phyloP scores from a whole-genome alignment of 53 echinoderm and acorn worm species.

The Paracentrotus lividus region DNA sequence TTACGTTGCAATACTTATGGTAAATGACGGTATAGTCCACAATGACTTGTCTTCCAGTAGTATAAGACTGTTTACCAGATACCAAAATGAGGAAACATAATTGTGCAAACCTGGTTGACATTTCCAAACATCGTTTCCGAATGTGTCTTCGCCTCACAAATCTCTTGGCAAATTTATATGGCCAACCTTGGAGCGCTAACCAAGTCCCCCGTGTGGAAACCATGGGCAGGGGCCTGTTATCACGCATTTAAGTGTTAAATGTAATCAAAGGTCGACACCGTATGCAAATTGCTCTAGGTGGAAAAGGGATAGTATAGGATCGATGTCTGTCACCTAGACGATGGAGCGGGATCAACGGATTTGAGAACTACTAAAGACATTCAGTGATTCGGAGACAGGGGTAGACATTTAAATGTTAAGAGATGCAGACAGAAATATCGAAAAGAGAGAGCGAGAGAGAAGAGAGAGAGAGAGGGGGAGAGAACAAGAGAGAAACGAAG shows the following conservation, averaged over 20 bases:
- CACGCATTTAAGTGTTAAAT: constrained; percentile 33
- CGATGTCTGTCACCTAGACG: not conserved
- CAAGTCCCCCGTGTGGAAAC: not conserved
- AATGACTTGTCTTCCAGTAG: too few relatives aligned
- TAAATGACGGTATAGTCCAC: too few relatives aligned
- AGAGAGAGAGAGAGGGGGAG: not conserved
- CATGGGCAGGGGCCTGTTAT: not conserved
- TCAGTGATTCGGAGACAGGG: too few relatives aligned
- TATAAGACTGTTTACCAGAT: too few relatives aligned
- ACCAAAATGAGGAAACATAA: not conserved
- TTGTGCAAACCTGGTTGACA: not conserved
- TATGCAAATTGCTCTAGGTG: constrained; percentile 23
- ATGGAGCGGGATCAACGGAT: not conserved
- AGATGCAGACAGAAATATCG: too few relatives aligned
- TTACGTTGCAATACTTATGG: too few relatives aligned
- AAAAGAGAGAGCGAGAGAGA: not conserved
- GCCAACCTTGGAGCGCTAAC: not conserved
- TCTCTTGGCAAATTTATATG: not conserved
- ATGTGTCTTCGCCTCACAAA: not conserved
- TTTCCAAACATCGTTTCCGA: not conserved
- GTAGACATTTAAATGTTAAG: too few relatives aligned
- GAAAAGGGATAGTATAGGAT: constrained; percentile 43
- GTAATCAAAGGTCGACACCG: constrained; percentile 48
- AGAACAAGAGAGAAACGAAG: too few relatives aligned
- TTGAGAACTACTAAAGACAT: not conserved